phyloP scores from a whole-genome alignment of 2,888 invertebrate species.

The Thecocarcelia acutangulata region DNA sequence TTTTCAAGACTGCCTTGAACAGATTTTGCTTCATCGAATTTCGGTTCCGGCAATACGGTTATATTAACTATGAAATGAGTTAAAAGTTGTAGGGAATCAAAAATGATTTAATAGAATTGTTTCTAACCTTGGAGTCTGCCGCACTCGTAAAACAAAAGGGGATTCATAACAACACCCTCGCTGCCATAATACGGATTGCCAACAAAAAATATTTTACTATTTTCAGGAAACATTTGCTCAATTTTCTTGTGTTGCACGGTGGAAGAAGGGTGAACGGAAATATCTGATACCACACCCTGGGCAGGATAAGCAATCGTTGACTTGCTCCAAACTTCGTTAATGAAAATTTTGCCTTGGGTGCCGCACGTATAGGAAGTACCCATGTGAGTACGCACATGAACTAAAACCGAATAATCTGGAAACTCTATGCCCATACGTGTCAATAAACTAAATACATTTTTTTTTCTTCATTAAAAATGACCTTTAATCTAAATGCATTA shows the following conservation, averaged over 20 bases:
- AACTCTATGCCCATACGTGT: conserved; percentile 90
- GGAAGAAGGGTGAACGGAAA: conserved; percentile 77
- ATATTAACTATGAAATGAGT: conserved; percentile 74
- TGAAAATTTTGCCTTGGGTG: conserved; percentile 84
- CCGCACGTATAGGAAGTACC: conserved; percentile 86
- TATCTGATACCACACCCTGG: conserved; percentile 76
- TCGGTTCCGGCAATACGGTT: conserved; percentile 77
- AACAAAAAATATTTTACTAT: conserved; percentile 88
- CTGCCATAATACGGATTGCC: conserved; percentile 91
- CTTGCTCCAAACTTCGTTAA: conserved; percentile 88
- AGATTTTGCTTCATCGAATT: conserved; percentile 73
- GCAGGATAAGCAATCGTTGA: conserved; percentile 85
- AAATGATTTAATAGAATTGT: conserved; percentile 8
- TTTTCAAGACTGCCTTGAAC: conserved; percentile 73
- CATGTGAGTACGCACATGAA: conserved; percentile 88
- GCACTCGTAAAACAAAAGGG: conserved; percentile 76
- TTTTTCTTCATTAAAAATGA: too few species aligned
- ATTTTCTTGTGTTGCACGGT: conserved; percentile 77
- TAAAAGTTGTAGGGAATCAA: neutral
- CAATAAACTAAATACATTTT: conserved; percentile 70
- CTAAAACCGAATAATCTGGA: conserved; percentile 85
- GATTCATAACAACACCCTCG: conserved; percentile 86
- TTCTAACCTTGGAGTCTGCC: conserved; percentile 78
- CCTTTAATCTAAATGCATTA: neutral
- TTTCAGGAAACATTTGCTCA: conserved; percentile 86